Percentiles rank a stretch among this genome's conserved stretches.
Conservation (phyloP, 2,888 invertebrate genomes). For the Stenotaenia linearis region DNA sequence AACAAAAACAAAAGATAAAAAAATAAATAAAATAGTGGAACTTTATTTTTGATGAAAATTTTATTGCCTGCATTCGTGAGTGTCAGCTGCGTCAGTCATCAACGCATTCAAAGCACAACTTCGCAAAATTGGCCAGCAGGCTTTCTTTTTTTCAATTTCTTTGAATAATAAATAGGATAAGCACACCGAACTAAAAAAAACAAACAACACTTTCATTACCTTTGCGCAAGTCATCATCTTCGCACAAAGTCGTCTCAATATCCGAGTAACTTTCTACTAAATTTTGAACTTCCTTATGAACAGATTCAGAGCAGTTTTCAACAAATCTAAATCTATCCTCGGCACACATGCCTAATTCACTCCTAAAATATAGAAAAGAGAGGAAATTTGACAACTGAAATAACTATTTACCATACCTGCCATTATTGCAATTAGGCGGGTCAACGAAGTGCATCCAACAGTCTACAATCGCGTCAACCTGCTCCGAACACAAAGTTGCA, state of each 20-base stretch:
- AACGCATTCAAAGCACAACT: neutral
- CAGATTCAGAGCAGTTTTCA: neutral
- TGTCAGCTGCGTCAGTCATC: neutral
- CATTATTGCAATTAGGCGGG: neutral
- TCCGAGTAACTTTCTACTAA: neutral
- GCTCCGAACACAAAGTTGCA: neutral
- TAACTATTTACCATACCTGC: neutral
- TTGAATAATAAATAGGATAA: too few species aligned
- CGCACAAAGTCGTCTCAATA: neutral
- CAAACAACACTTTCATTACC: neutral
- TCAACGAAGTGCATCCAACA: neutral
- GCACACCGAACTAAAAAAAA: too few species aligned
- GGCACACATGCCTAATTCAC: neutral
- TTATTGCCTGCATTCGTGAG: neutral
- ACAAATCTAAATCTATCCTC: neutral
- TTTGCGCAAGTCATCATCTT: neutral
- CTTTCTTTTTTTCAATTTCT: neutral
- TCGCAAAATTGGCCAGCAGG: neutral
- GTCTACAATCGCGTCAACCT: neutral
- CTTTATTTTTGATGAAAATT: neutral
- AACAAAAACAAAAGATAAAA: neutral
- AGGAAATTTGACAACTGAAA: neutral
- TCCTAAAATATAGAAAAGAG: neutral
- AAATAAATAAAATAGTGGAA: too few species aligned
- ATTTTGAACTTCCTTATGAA: neutral